Evolutionary conservation across 1,140 invertebrate genomes (phyloP).

Genomic region (Fopius arisanus): DNA sequence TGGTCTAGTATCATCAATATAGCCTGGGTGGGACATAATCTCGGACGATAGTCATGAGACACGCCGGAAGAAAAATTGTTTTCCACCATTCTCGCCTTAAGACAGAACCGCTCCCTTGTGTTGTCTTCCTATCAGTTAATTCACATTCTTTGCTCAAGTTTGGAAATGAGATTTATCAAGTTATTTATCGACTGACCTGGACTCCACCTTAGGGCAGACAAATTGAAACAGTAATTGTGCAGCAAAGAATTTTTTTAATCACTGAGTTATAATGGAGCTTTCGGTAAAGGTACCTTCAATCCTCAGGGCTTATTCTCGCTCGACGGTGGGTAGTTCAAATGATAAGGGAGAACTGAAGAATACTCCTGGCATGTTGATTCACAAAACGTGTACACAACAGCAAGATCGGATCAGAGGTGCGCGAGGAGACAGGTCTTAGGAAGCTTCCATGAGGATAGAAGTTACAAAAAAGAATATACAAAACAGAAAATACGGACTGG

Average conservation of each 20-base stretch:
- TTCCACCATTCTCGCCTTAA: background rate
- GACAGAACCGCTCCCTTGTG: background rate
- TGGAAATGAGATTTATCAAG: background rate
- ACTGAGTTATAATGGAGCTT: slow-evolving; percentile 18
- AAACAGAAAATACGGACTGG: slow-evolving; percentile 30
- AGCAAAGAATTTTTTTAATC: slow-evolving; percentile 17
- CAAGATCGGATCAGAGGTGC: slow-evolving; percentile 46
- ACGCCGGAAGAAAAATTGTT: slow-evolving; percentile 48
- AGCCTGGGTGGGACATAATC: slow-evolving; percentile 44
- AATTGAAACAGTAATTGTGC: background rate
- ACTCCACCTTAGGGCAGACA: background rate
- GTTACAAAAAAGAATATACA: slow-evolving; percentile 24
- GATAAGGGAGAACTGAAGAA: slow-evolving; percentile 26
- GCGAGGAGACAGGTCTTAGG: slow-evolving; percentile 37
- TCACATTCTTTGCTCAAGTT: background rate
- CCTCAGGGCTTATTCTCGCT: slow-evolving; percentile 36
- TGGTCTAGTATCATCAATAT: slow-evolving; percentile 51
- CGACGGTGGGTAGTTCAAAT: slow-evolving; percentile 40
- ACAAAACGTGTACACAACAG: slow-evolving; percentile 32
- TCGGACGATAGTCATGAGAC: slow-evolving; percentile 31
- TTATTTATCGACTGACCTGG: background rate
- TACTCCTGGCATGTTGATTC: slow-evolving; percentile 5
- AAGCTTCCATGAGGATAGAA: slow-evolving; percentile 18
- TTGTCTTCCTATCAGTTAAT: background rate
- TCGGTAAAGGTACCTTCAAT: slow-evolving; percentile 20